phyloP scores from a whole-genome alignment of 2,113 vertebrate genomes.

The Cinclus mexicanus region DNA sequence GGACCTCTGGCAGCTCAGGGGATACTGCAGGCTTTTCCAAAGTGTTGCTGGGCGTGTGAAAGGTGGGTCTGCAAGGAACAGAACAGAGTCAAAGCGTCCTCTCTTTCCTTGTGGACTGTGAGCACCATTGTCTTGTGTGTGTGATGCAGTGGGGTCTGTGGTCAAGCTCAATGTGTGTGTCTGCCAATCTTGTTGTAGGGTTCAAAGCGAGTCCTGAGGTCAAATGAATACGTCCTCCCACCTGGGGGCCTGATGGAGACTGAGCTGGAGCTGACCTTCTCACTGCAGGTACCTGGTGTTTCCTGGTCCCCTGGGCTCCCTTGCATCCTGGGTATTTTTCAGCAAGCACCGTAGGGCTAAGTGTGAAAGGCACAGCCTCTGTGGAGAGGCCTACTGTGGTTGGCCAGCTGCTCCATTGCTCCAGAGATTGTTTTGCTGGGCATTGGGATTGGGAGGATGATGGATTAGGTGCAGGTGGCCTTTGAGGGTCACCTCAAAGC shows the following conservation, averaged over 20 bases:
- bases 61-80: background rate
- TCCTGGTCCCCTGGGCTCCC: background rate
- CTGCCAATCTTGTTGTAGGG: conserved; percentile 74
- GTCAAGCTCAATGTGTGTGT: background rate
- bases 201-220: conserved; percentile 92
- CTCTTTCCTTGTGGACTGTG: background rate
- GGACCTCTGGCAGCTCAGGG: background rate
- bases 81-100: background rate
- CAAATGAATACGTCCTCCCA: conserved; percentile 94
- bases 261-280: conserved; percentile 94
- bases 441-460: background rate
- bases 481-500: background rate
- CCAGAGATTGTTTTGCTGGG: background rate
- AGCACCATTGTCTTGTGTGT: background rate
- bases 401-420: background rate
- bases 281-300: conserved; percentile 85
- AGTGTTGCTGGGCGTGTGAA: background rate
- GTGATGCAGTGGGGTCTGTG: background rate
- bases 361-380: background rate
- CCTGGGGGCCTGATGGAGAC: conserved; percentile 94
- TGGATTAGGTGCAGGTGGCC: background rate
- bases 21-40: background rate
- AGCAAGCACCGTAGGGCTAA: background rate
- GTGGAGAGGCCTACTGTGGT: background rate
- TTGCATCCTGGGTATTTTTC: background rate